Evolutionary conservation across 2,113 vertebrate genomes (phyloP), one percentile per base, ranked within the genome.

Genomic region (Python bivittatus): DNA sequence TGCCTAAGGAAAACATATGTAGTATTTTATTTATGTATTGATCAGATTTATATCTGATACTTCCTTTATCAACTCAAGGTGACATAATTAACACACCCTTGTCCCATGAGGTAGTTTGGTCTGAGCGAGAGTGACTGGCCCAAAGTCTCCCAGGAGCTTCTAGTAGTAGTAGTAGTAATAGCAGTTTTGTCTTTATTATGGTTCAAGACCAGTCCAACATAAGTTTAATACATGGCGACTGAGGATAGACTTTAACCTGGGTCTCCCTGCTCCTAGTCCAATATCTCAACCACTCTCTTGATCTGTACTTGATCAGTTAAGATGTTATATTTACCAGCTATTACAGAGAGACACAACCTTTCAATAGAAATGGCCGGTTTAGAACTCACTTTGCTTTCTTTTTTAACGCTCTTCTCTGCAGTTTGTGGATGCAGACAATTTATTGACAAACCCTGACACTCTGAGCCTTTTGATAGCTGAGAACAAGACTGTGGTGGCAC

Each of bases 401-500:
- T 9, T 27, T 22, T 7, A 13, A 23, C 15, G 22, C 23, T 27
- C n/a, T 1, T 1, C 4, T 4, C 29, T 79, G 25, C 92, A 99
- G 99, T 95, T 98, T 94, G 94, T 97, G 91, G 99, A 99, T 1
- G 97, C 98, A 0, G 99, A 99, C 94, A 99, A 99, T 93, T 96
- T 99, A 79, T 96, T 99, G 94, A 98, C 97, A 23, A 98, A 99
- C 92, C 98, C 97, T 0, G 91, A 99, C 85, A 98, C 97, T 0
- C 94, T 99, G 90, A 97, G 96, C 96, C 97, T 98, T 87, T 97
- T 99, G 90, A 98, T 99, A 3, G 97, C 96, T 0, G 98, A 99
- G 96, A 99, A 99, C 94, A 99, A 98, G 97, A 99, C 99, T 0
- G 97, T 99, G 33, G 98, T 99, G 3, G 98, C 99, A 0, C 99